These are phyloP conservation scores for Tribolium freemani DNA, from an alignment of 2,888 invertebrate species.

Conservation along the genomic window DNA sequence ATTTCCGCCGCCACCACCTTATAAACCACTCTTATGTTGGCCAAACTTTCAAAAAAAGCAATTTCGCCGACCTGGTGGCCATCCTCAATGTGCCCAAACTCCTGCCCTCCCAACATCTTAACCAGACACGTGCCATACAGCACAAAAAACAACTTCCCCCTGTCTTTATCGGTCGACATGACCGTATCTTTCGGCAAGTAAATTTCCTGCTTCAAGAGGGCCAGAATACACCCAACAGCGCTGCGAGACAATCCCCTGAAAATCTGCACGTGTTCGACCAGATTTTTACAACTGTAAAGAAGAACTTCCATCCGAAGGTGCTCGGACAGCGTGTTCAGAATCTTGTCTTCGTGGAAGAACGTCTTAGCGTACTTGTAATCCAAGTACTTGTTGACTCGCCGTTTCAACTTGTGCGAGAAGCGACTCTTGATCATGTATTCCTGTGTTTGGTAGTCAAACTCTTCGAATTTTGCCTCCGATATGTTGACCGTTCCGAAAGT, in stretches of 20 bases:
- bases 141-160: slow-evolving; percentile 2
- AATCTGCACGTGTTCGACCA: slow-evolving; percentile 4
- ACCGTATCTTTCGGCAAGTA: slow-evolving; percentile 5
- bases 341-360: slow-evolving; percentile 5
- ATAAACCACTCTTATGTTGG: background rate
- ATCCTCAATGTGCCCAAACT: slow-evolving; percentile 16
- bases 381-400: slow-evolving; percentile 6
- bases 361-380: slow-evolving; percentile 23
- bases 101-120: background rate
- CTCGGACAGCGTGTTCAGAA: background rate
- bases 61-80: background rate
- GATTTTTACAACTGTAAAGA: background rate
- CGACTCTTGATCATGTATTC: slow-evolving; percentile 6
- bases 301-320: background rate
- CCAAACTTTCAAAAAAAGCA: too few relatives aligned
- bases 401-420: background rate
- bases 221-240: background rate
- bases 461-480: slow-evolving; percentile 22
- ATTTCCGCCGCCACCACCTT: slow-evolving; percentile 1
- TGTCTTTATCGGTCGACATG: background rate
- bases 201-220: slow-evolving; percentile 17
- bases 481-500: slow-evolving; percentile 19
- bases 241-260: slow-evolving; percentile 9
- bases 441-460: background rate
- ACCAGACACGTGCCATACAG: slow-evolving; percentile 12